Evolutionary conservation across 2,797 vertebrate genomes (phyloP).

Genomic region (Hydrocynus forskahlii): DNA sequence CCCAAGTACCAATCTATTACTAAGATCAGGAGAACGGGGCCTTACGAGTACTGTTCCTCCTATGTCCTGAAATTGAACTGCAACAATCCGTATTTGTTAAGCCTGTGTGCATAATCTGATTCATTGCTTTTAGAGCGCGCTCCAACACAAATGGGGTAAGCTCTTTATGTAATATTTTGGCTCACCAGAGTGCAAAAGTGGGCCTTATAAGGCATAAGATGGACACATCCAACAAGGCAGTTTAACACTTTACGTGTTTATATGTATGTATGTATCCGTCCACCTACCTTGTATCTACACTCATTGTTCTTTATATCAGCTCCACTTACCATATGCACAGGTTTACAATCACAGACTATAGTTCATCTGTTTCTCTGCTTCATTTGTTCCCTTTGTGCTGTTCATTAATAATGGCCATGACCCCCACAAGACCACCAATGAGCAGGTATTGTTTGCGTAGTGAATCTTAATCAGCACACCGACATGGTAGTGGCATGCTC

Average conservation of each 20-base stretch:
- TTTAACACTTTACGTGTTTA: slow-evolving; percentile 7
- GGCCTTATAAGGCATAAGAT: slow-evolving; percentile 47
- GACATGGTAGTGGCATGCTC: no score
- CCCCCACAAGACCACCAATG: no score
- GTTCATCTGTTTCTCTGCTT: no score
- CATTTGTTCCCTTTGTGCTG: no score
- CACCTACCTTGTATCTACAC: no score
- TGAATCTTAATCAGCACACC: no score
- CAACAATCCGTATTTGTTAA: slow-evolving; percentile 58
- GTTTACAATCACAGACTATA: no score
- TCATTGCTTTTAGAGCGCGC: slow-evolving; percentile 55
- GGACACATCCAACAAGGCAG: slow-evolving; percentile 35
- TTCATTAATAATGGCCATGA: no score
- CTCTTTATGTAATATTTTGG: slow-evolving; percentile 63
- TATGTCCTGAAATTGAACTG: slow-evolving; percentile 39
- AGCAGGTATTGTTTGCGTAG: no score
- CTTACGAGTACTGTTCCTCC: slow-evolving; percentile 16
- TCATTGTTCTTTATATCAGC: no score
- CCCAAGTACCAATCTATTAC: neutral
- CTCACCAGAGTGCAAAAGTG: slow-evolving; percentile 40
- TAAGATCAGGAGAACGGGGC: neutral
- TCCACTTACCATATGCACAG: no score
- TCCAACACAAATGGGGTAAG: slow-evolving; percentile 56
- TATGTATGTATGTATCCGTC: neutral
- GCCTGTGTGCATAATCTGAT: slow-evolving; percentile 60